Conservation (phyloP, 2,797 vertebrate species). For the Erpetoichthys calabaricus region DNA sequence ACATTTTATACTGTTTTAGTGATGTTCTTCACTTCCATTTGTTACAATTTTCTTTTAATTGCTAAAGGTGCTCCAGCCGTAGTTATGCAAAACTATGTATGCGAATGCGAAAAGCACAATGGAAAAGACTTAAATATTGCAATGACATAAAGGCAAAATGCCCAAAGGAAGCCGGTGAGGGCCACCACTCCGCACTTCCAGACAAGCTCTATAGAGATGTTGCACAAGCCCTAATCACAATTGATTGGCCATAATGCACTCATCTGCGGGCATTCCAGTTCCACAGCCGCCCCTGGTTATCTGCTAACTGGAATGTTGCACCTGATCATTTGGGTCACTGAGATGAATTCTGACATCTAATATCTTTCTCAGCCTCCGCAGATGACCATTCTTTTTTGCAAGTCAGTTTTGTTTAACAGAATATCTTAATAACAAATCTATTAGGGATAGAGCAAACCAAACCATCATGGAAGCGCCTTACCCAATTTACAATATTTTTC, state of each 20-base stretch:
- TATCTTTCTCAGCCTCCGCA: conserved; percentile 20
- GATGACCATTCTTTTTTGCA: conserved; percentile 8
- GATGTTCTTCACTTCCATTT: too few relatives aligned
- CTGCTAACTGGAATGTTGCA: conserved; percentile 29
- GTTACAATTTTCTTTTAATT: too few relatives aligned
- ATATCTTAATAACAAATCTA: conserved; percentile 15
- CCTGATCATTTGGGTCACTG: conserved; percentile 22
- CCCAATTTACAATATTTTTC: too few relatives aligned
- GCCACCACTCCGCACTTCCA: background rate
- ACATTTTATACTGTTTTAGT: too few relatives aligned
- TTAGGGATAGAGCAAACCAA: conserved; percentile 7
- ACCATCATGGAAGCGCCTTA: background rate
- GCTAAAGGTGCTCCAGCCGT: too few relatives aligned
- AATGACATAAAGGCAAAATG: background rate
- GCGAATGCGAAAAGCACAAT: too few relatives aligned
- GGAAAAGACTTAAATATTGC: too few relatives aligned
- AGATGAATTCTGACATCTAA: conserved; percentile 49
- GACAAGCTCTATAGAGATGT: conserved; percentile 32
- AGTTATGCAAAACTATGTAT: too few relatives aligned
- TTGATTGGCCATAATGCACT: conserved; percentile 58
- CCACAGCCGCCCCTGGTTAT: conserved; percentile 50
- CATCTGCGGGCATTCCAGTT: conserved; percentile 46
- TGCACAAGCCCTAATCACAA: conserved; percentile 49
- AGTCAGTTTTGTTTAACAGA: conserved; percentile 17
- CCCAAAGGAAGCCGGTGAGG: background rate